These are phyloP conservation scores for Xiphias gladius DNA, from an alignment of 2,113 vertebrate genomes.

Conservation along the genomic window DNA sequence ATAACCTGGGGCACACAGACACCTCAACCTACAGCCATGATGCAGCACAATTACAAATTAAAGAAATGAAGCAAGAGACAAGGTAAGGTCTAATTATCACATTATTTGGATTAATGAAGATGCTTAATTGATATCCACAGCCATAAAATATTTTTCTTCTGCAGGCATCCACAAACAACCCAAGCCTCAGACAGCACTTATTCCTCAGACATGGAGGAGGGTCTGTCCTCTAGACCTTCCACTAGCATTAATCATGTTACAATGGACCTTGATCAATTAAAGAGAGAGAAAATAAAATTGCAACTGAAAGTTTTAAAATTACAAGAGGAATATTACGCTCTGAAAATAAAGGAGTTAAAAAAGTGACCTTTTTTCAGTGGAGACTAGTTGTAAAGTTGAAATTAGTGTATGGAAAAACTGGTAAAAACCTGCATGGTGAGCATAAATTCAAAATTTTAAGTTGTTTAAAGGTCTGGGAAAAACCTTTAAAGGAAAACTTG, in stretches of 20 bases:
- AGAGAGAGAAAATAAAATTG: conserved; percentile 51
- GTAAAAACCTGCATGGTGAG: not conserved
- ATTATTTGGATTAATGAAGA: not conserved
- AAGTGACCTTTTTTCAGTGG: not conserved
- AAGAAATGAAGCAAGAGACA: fast-evolving
- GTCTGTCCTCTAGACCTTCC: not conserved
- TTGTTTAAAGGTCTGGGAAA: too few relatives aligned
- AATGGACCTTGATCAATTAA: conserved; percentile 30
- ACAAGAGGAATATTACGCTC: conserved; percentile 57
- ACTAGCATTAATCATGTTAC: not conserved
- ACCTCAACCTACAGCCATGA: too few relatives aligned
- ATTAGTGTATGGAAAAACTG: not conserved
- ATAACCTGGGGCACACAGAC: not conserved
- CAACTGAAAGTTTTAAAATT: conserved; percentile 59
- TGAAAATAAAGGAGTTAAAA: not conserved
- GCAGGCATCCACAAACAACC: not conserved
- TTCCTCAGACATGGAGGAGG: not conserved
- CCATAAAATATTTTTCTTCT: not conserved
- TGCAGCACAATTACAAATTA: not conserved
- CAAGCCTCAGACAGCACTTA: not conserved
- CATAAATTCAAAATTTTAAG: not conserved
- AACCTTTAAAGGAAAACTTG: too few relatives aligned
- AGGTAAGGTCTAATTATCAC: not conserved
- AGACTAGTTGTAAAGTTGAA: not conserved
- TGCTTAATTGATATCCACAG: fast-evolving